Conservation (phyloP, 1,140 invertebrate species). For the Chymomyza costata region DNA sequence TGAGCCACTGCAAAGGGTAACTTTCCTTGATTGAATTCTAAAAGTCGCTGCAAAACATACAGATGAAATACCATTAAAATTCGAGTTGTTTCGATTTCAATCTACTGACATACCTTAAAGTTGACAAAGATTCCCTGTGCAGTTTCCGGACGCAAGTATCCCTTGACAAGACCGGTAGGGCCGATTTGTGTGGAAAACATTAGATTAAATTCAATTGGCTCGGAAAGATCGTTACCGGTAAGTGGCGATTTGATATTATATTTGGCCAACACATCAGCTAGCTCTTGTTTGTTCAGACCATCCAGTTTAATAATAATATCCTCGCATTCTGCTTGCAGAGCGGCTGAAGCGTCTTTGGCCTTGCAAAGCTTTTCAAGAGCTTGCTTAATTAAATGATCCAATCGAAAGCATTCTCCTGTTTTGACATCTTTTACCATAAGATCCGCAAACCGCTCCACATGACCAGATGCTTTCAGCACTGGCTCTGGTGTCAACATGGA, state of each 20-base stretch:
- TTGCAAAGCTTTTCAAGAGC: slow-evolving; percentile 91
- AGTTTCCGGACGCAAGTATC: slow-evolving; percentile 97
- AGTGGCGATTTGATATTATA: slow-evolving; percentile 96
- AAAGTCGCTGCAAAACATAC: too few relatives aligned
- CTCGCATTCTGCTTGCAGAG: slow-evolving; percentile 84
- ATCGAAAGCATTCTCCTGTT: slow-evolving; percentile 96
- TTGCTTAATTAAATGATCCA: slow-evolving; percentile 99
- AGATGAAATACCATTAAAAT: slow-evolving; percentile 99
- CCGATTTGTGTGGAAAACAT: slow-evolving; percentile 99
- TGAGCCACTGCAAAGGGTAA: slow-evolving; percentile 99
- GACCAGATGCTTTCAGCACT: slow-evolving; percentile 97
- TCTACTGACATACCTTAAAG: too few relatives aligned
- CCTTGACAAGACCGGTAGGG: slow-evolving; percentile 94
- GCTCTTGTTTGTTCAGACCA: slow-evolving; percentile 91
- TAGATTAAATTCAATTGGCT: slow-evolving; percentile 98
- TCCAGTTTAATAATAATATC: slow-evolving; percentile 90
- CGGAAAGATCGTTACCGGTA: slow-evolving; percentile 94
- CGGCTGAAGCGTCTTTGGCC: slow-evolving; percentile 88
- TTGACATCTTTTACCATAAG: slow-evolving; percentile 99
- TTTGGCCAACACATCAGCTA: slow-evolving; percentile 88
- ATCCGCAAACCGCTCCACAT: slow-evolving; percentile 99
- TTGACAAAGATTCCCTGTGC: slow-evolving; percentile 99
- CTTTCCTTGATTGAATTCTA: slow-evolving; percentile 98
- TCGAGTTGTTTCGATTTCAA: too few relatives aligned
- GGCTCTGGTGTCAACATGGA: slow-evolving; percentile 97